Evolutionary conservation across 1,140 invertebrate species (phyloP).

Genomic region (Hermetia illucens): DNA sequence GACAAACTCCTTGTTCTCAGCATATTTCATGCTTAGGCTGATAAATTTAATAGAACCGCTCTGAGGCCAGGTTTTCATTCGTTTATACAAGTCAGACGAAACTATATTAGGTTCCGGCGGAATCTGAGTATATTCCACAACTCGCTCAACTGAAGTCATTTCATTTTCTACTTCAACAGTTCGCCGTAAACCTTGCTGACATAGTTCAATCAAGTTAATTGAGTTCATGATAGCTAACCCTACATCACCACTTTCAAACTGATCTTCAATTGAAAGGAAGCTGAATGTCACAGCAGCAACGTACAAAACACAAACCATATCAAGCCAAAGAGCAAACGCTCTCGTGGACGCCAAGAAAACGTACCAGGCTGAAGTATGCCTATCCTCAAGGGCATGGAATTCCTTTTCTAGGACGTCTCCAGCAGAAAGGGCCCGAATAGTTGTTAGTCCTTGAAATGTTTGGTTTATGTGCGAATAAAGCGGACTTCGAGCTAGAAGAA

Average conservation of each 20-base stretch:
- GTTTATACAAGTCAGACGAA: conserved; percentile 29
- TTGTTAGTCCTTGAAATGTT: conserved; percentile 28
- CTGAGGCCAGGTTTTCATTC: conserved; percentile 48
- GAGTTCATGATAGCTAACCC: conserved; percentile 62
- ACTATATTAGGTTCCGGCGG: conserved; percentile 32
- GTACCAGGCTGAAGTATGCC: conserved; percentile 48
- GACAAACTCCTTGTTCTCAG: conserved; percentile 33
- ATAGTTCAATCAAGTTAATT: conserved; percentile 54
- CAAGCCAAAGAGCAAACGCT: conserved; percentile 50
- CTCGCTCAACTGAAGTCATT: conserved; percentile 64
- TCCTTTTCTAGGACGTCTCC: conserved; percentile 14
- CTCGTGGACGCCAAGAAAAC: conserved; percentile 44
- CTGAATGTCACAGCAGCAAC: conserved; percentile 31
- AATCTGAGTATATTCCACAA: conserved; percentile 49
- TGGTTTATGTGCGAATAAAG: conserved; percentile 52
- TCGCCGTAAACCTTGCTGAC: conserved; percentile 71
- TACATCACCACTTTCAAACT: conserved; percentile 46
- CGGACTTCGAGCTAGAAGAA: conserved; percentile 35
- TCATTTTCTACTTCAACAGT: conserved; percentile 64
- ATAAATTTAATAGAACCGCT: conserved; percentile 46
- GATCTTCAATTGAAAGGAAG: conserved; percentile 11
- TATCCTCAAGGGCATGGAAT: conserved; percentile 35
- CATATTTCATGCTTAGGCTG: conserved; percentile 35
- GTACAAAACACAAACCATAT: conserved; percentile 41
- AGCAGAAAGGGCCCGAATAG: conserved; percentile 1